A percentile compares a stretch with the other conserved stretches of the same genome.
phyloP scores from a whole-genome alignment of 2,113 vertebrate genomes.

The Brachypteracias leptosomus region DNA sequence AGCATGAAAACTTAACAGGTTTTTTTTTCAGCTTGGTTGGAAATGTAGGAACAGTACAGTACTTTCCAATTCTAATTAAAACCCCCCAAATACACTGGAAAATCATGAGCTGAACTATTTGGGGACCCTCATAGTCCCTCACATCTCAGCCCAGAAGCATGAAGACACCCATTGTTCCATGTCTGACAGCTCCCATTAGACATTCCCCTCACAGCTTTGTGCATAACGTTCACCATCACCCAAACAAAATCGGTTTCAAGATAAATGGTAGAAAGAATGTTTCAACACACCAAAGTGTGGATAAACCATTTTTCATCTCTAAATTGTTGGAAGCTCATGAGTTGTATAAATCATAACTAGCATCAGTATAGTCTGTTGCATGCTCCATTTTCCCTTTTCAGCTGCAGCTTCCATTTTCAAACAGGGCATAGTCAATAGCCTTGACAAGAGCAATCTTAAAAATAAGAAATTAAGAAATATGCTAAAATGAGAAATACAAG shows the following conservation, averaged over 20 bases:
- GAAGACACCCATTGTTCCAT: neutral
- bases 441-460: neutral
- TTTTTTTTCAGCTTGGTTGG: neutral
- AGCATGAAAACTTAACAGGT: neutral
- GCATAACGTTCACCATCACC: neutral
- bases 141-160: neutral
- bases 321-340: conserved; percentile 29
- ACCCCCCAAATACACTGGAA: neutral
- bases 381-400: neutral
- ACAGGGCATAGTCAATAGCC: neutral
- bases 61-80: neutral
- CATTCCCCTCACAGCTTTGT: neutral
- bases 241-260: conserved; percentile 37
- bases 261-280: conserved; percentile 21
- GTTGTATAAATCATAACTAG: conserved; percentile 35
- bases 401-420: neutral
- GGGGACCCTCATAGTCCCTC: neutral
- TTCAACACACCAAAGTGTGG: conserved; percentile 42
- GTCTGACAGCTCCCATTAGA: neutral
- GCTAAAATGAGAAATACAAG: neutral
- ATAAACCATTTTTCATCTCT: conserved; percentile 48
- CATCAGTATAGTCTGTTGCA: neutral
- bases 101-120: neutral
- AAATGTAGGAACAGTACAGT: neutral
- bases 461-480: neutral